Percentiles rank a stretch among this genome's conserved stretches.
These are phyloP conservation scores for Dysmachus trigonus DNA, from an alignment of 2,888 invertebrate genomes.

Conservation along the genomic window DNA sequence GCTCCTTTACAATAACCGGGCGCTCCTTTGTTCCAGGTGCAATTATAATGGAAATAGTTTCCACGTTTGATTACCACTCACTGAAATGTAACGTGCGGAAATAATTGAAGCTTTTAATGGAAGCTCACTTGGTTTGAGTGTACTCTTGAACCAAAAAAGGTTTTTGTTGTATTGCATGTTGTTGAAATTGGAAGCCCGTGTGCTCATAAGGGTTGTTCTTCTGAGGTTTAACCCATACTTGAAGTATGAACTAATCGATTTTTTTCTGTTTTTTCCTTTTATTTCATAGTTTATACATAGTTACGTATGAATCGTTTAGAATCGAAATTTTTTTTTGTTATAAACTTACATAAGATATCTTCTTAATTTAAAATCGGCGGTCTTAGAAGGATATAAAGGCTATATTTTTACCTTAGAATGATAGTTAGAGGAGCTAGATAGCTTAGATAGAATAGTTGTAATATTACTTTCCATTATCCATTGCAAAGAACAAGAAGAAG, in stretches of 20 bases:
- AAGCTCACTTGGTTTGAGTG: background rate
- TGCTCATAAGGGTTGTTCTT: background rate
- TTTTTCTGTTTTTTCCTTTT: background rate
- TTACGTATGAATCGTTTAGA: too few species aligned
- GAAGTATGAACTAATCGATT: background rate
- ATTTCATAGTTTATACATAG: too few species aligned
- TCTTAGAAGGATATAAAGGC: too few species aligned
- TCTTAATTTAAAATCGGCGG: too few species aligned
- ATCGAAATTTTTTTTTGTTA: too few species aligned
- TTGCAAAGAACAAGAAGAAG: too few species aligned
- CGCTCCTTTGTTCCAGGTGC: constrained; percentile 27
- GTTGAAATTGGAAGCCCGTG: background rate
- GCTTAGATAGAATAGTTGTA: too few species aligned
- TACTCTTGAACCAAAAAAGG: background rate
- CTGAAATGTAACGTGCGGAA: background rate
- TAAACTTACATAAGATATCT: too few species aligned
- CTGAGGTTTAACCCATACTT: background rate
- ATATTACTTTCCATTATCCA: too few species aligned
- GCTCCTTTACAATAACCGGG: background rate
- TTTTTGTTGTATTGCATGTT: background rate
- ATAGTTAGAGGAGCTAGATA: too few species aligned
- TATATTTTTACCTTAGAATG: too few species aligned
- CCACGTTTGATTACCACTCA: constrained; percentile 17
- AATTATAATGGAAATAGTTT: constrained; percentile 34
- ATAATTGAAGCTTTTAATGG: background rate